A percentile compares a stretch with the other conserved stretches of the same genome.
Evolutionary conservation across 1,140 invertebrate species (phyloP).

Genomic region (Nephotettix cincticeps): DNA sequence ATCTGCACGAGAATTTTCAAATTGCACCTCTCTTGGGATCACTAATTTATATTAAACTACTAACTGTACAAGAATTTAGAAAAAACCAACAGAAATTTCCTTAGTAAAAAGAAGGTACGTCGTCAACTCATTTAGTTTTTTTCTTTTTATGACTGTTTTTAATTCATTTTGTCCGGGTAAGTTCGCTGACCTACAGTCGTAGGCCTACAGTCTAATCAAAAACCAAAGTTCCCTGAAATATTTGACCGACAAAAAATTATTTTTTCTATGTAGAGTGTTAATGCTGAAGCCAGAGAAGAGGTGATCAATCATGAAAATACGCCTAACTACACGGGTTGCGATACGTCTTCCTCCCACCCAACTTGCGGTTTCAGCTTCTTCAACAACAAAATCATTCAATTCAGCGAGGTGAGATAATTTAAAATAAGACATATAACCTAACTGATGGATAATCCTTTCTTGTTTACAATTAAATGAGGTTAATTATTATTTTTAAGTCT

Average conservation of each 20-base stretch:
- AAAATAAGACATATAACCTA: no score
- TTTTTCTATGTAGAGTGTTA: constrained; percentile 42
- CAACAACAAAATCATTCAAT: constrained; percentile 46
- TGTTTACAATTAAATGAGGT: no score
- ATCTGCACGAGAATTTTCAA: no score
- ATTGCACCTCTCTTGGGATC: no score
- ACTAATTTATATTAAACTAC: no score
- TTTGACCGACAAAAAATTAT: background rate
- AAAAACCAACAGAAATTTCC: no score
- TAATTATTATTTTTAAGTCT: no score
- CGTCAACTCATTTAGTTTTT: background rate
- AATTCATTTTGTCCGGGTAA: background rate
- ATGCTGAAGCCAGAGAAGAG: constrained; percentile 43
- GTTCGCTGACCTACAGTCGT: background rate
- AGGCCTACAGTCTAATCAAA: background rate
- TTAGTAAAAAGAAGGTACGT: no score
- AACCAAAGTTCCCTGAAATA: background rate
- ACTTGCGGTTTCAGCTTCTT: constrained; percentile 48
- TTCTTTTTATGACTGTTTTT: background rate
- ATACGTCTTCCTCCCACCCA: constrained; percentile 41
- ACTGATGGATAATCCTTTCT: no score
- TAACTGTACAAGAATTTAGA: no score
- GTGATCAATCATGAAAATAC: constrained; percentile 48
- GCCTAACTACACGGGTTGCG: constrained; percentile 48
- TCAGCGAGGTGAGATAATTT: constrained; percentile 45